Percentiles rank a stretch among this genome's conserved stretches.
These are phyloP conservation scores for Danaus plexippus DNA, from an alignment of 1,140 invertebrate genomes.

Conservation along the genomic window DNA sequence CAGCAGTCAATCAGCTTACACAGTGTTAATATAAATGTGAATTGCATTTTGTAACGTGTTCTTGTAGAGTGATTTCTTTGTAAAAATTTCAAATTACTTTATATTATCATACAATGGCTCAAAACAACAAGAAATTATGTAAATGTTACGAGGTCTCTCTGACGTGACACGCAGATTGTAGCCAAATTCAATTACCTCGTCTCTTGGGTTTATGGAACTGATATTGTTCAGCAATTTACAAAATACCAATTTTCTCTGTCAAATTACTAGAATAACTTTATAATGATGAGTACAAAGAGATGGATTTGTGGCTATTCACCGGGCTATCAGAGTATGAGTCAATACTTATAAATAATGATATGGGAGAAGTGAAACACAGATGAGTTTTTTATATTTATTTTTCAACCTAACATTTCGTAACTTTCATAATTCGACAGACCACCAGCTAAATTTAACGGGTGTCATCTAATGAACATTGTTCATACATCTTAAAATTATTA, in stretches of 20 bases:
- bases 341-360: background rate
- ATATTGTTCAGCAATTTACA: too few species aligned
- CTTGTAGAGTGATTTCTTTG: too few species aligned
- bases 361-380: constrained; percentile 41
- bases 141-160: constrained; percentile 51
- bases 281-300: too few species aligned
- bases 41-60: too few species aligned
- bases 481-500: constrained; percentile 63
- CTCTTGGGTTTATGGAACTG: constrained; percentile 22
- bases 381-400: constrained; percentile 62
- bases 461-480: constrained; percentile 67
- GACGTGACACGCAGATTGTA: constrained; percentile 53
- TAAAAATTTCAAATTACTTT: too few species aligned
- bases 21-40: too few species aligned
- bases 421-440: constrained; percentile 61
- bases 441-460: constrained; percentile 62
- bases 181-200: constrained; percentile 46
- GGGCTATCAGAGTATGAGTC: background rate
- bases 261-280: too few species aligned
- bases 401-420: constrained; percentile 69
- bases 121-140: constrained; percentile 40
- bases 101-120: too few species aligned
- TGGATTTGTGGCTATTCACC: background rate
- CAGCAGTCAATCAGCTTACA: too few species aligned
- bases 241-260: too few species aligned